Percentiles rank a stretch among this genome's conserved stretches.
phyloP scores from a whole-genome alignment of 2,888 invertebrate species.

The Plebejus melissa region DNA sequence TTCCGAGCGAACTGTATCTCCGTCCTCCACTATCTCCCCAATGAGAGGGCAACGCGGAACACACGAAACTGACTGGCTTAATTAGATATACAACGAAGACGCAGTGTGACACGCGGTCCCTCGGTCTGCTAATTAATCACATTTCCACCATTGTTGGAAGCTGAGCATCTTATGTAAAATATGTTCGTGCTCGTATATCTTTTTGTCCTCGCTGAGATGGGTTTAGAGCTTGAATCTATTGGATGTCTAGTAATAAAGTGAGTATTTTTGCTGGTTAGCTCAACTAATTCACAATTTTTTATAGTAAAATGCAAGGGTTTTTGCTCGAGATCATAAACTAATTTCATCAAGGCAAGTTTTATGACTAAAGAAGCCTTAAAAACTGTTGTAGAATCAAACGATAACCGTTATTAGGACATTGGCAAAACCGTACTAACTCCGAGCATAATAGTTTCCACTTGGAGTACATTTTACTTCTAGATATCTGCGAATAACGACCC shows the following conservation, averaged over 20 bases:
- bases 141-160: conserved; percentile 27
- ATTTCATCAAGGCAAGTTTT: background rate
- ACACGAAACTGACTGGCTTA: conserved; percentile 34
- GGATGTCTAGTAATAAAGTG: background rate
- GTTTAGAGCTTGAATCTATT: background rate
- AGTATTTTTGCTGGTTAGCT: background rate
- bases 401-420: background rate
- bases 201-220: background rate
- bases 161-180: conserved; percentile 23
- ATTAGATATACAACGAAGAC: conserved; percentile 38
- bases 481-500: conserved; percentile 30
- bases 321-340: background rate
- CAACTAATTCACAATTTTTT: background rate
- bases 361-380: no score
- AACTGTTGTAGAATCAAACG: background rate
- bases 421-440: background rate
- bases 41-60: conserved; percentile 22
- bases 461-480: conserved; percentile 30
- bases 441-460: conserved; percentile 8
- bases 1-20: conserved; percentile 12
- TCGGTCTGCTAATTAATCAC: conserved; percentile 35
- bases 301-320: background rate
- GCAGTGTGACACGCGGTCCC: conserved; percentile 33
- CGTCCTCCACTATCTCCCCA: conserved; percentile 9
- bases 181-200: conserved; percentile 9